Conservation (phyloP, 2,113 vertebrate species). For the Loxodonta africana region DNA sequence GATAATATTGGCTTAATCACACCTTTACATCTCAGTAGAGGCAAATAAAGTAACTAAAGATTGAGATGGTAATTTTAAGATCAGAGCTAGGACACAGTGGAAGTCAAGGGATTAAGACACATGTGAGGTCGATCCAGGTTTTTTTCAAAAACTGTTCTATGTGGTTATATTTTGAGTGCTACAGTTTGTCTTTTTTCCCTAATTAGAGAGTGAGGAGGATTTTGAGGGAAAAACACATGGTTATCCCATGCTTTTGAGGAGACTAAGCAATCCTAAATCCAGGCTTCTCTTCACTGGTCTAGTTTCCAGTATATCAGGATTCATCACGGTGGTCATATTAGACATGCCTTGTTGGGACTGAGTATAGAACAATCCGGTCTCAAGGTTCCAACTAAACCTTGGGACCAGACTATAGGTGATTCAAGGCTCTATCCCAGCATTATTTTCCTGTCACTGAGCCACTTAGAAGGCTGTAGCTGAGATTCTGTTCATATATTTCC, state of each 20-base stretch:
- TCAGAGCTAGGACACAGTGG: not conserved
- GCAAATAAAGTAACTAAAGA: not conserved
- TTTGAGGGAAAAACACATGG: not conserved
- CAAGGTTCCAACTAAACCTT: not conserved
- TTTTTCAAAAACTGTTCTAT: not conserved
- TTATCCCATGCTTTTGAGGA: not conserved
- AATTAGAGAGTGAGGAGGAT: not conserved
- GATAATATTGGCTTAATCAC: not conserved
- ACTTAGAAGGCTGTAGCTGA: not conserved
- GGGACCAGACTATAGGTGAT: not conserved
- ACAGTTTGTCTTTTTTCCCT: not conserved
- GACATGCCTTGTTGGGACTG: not conserved
- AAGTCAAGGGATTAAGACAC: not conserved
- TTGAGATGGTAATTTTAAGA: not conserved
- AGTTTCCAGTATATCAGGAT: not conserved
- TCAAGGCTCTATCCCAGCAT: not conserved
- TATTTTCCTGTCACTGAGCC: accelerated
- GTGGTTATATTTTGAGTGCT: not conserved
- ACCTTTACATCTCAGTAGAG: not conserved
- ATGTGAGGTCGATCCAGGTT: not conserved
- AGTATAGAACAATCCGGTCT: not conserved
- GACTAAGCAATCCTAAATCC: not conserved
- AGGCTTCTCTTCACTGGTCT: not conserved
- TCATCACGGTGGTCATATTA: not conserved
- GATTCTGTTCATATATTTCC: not conserved